These are phyloP conservation scores for Brachirus orientalis DNA, from an alignment of 2,113 vertebrate genomes.

Conservation along the genomic window DNA sequence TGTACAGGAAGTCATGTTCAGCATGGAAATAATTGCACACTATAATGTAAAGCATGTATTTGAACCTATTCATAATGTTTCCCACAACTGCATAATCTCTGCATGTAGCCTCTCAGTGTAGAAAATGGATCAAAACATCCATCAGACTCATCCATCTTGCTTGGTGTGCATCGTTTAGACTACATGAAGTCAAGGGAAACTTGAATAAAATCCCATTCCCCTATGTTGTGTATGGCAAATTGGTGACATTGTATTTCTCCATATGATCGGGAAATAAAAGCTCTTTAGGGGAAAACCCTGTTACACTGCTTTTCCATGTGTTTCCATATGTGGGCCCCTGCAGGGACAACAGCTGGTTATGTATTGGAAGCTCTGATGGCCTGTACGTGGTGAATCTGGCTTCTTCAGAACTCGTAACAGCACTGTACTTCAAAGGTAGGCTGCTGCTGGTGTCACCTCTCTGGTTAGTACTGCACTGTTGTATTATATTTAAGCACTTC, in stretches of 20 bases:
- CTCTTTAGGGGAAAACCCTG: conserved; percentile 28
- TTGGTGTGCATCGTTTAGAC: conserved; percentile 48
- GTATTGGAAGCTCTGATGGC: conserved; percentile 86
- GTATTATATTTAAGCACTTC: no score
- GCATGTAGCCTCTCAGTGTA: conserved; percentile 21
- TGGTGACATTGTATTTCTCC: conserved; percentile 37
- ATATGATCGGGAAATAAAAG: conserved; percentile 35
- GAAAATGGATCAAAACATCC: conserved; percentile 31
- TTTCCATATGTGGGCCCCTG: conserved; percentile 33
- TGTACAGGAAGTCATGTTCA: not conserved
- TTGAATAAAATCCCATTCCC: conserved; percentile 32
- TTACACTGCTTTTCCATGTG: conserved; percentile 37
- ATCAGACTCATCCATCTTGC: conserved; percentile 38
- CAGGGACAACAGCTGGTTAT: conserved; percentile 74
- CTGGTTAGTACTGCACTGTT: not conserved
- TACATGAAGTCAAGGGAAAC: conserved; percentile 52
- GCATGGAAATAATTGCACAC: conserved; percentile 41
- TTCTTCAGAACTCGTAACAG: conserved; percentile 83
- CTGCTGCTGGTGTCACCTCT: not conserved
- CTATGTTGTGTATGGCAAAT: conserved; percentile 24
- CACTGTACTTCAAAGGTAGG: conserved; percentile 83
- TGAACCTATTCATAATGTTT: conserved; percentile 1
- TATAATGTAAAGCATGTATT: conserved; percentile 27
- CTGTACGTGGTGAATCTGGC: conserved; percentile 85
- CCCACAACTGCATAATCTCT: conserved; percentile 29